Evolutionary conservation across 2,113 vertebrate species (phyloP).

Genomic region (Psittacus erithacus): DNA sequence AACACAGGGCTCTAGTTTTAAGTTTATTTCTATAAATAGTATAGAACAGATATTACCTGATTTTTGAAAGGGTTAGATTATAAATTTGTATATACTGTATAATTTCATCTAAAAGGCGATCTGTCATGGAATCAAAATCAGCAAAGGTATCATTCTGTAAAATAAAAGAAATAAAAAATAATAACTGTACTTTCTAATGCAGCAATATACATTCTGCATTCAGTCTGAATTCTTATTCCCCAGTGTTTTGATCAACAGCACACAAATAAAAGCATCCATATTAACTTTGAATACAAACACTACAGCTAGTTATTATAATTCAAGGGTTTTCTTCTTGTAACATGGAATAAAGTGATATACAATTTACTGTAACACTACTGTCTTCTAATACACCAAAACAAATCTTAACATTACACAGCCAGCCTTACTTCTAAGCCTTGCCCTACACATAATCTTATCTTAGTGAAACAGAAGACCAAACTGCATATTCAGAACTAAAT

Average conservation of each 20-base stretch:
- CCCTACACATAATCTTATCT: neutral
- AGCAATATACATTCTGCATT: slow-evolving; percentile 40
- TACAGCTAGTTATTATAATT: neutral
- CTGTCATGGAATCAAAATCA: slow-evolving; percentile 99
- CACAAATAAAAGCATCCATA: neutral
- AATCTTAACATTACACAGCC: neutral
- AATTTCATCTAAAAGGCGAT: slow-evolving; percentile 97
- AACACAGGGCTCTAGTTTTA: slow-evolving; percentile 16
- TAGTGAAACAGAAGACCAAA: neutral
- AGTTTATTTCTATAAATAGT: slow-evolving; percentile 24
- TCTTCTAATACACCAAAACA: neutral
- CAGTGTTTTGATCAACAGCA: neutral
- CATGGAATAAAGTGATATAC: neutral
- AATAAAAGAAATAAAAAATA: slow-evolving; percentile 66
- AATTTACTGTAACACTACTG: neutral
- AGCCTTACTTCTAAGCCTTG: neutral
- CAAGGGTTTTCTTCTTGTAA: neutral
- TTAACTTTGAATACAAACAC: slow-evolving; percentile 1
- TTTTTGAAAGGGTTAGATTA: slow-evolving; percentile 95
- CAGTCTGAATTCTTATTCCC: slow-evolving; percentile 10
- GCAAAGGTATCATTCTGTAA: slow-evolving; percentile 98
- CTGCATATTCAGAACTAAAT: neutral
- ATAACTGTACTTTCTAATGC: slow-evolving; percentile 43
- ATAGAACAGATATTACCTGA: slow-evolving; percentile 85
- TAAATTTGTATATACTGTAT: slow-evolving; percentile 99